Conservation (phyloP, 2,888 invertebrate genomes). For the Ypsolopha scabrella region DNA sequence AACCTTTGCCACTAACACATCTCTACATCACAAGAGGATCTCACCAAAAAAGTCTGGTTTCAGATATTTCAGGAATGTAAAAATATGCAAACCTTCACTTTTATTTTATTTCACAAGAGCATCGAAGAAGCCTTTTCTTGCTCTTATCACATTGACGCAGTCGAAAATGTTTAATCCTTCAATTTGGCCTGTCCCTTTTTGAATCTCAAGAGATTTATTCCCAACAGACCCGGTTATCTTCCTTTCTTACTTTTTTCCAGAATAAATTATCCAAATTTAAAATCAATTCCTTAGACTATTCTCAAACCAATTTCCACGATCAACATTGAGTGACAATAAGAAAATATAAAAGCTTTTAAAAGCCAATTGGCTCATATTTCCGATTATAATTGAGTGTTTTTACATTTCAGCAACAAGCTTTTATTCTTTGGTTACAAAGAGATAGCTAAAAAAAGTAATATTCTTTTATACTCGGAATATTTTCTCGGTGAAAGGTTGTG, state of each 20-base stretch:
- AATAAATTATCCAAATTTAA: not conserved
- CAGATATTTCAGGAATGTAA: not conserved
- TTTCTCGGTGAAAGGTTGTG: too few species aligned
- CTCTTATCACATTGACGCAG: conserved; percentile 62
- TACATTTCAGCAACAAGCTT: too few species aligned
- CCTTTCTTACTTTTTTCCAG: not conserved
- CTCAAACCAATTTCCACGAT: not conserved
- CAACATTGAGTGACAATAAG: not conserved
- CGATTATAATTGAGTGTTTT: too few species aligned
- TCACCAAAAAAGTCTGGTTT: too few species aligned
- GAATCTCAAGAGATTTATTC: conserved; percentile 22
- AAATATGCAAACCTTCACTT: not conserved
- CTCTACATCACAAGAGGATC: too few species aligned
- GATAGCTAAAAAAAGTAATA: too few species aligned
- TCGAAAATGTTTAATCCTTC: conserved; percentile 45
- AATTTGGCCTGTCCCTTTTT: conserved; percentile 41
- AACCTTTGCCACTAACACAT: too few species aligned
- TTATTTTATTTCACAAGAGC: conserved; percentile 34
- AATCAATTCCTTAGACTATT: not conserved
- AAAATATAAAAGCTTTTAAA: too few species aligned
- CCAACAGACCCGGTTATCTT: conserved; percentile 2
- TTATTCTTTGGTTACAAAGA: too few species aligned
- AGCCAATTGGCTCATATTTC: too few species aligned
- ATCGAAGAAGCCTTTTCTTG: conserved; percentile 27
- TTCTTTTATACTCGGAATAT: too few species aligned